phyloP scores from a whole-genome alignment of 2,888 invertebrate genomes.

The Archips xylosteana region DNA sequence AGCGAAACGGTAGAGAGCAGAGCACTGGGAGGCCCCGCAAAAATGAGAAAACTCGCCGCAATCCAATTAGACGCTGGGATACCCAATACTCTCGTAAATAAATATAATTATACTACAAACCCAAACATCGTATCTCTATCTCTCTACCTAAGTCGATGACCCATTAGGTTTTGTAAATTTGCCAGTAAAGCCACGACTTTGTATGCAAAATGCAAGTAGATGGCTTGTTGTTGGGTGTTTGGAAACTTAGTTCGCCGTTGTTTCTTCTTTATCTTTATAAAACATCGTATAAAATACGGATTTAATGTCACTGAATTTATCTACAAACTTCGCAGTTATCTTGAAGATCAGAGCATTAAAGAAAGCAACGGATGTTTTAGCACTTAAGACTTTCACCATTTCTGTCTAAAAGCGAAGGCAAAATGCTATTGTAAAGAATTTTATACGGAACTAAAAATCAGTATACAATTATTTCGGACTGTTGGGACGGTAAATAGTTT shows the following conservation, averaged over 20 bases:
- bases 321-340: conserved; percentile 36
- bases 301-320: conserved; percentile 38
- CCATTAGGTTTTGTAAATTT: conserved; percentile 27
- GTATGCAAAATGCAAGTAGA: conserved; percentile 34
- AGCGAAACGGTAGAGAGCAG: conserved; percentile 54
- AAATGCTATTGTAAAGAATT: not conserved
- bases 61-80: conserved; percentile 76
- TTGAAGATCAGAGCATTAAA: conserved; percentile 34
- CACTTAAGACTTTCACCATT: conserved; percentile 14
- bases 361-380: conserved; percentile 32
- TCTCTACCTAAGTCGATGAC: conserved; percentile 20
- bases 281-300: conserved; percentile 41
- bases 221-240: conserved; percentile 34
- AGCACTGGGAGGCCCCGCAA: conserved; percentile 60
- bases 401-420: conserved; percentile 6
- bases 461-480: not conserved
- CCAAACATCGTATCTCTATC: conserved; percentile 30
- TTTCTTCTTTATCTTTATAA: conserved; percentile 40
- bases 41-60: conserved; percentile 66
- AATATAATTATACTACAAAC: conserved; percentile 58
- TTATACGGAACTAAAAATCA: not conserved
- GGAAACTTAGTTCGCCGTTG: conserved; percentile 33
- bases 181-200: conserved; percentile 18
- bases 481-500: not conserved
- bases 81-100: conserved; percentile 69